phyloP scores from a whole-genome alignment of 2,888 invertebrate genomes.

The Beris chalybata region DNA sequence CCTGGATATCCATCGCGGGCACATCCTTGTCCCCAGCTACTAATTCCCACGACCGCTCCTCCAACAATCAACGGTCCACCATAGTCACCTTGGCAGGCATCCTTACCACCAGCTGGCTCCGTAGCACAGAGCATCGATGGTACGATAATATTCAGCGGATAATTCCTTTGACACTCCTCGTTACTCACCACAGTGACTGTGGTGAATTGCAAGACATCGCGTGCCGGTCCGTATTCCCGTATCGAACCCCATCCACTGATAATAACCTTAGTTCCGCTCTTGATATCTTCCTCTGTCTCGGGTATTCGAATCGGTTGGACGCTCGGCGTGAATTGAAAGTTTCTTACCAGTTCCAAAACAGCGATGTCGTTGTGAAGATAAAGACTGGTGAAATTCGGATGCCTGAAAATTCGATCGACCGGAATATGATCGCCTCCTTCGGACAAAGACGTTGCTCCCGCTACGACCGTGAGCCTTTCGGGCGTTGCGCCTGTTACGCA shows the following conservation, averaged over 20 bases:
- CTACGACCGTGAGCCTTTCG: constrained; percentile 39
- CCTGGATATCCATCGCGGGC: constrained; percentile 44
- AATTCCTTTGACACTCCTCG: background rate
- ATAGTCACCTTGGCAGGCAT: constrained; percentile 51
- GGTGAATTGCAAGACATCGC: background rate
- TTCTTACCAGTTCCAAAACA: constrained; percentile 56
- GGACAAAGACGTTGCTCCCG: constrained; percentile 59
- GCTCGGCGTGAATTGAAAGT: constrained; percentile 51
- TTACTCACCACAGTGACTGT: background rate
- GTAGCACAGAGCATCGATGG: constrained; percentile 49
- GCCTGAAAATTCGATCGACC: constrained; percentile 53
- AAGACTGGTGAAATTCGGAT: constrained; percentile 55
- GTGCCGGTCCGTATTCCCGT: background rate
- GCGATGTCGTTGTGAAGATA: constrained; percentile 60
- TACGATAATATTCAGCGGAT: constrained; percentile 39
- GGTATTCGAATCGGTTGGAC: constrained; percentile 55
- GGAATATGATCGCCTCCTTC: constrained; percentile 45
- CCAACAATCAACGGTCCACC: constrained; percentile 48
- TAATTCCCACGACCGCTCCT: constrained; percentile 46
- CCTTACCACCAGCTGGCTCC: constrained; percentile 45
- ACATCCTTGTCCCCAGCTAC: constrained; percentile 51
- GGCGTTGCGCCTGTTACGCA: constrained; percentile 52
- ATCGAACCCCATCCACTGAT: constrained; percentile 33
- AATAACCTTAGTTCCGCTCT: background rate
- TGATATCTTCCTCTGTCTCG: constrained; percentile 35